These are phyloP conservation scores for Panurus biarmicus DNA, from an alignment of 2,113 vertebrate species.

Conservation along the genomic window DNA sequence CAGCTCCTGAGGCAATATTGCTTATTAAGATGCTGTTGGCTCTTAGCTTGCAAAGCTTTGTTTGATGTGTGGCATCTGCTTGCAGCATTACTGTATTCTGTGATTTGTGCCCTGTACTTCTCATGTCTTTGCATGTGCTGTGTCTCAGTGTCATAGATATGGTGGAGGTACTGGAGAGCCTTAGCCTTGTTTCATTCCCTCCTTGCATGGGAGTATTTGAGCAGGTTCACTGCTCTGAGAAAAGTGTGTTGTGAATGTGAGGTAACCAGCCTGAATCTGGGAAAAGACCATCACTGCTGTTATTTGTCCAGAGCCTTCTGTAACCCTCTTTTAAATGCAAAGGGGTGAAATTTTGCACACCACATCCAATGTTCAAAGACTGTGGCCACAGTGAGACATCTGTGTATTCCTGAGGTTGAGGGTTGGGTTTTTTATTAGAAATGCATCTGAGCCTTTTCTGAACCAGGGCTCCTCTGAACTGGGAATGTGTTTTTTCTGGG, in stretches of 20 bases:
- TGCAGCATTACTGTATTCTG: constrained; percentile 46
- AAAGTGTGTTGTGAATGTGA: neutral
- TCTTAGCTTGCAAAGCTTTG: constrained; percentile 28
- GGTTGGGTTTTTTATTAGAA: neutral
- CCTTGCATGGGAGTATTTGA: neutral
- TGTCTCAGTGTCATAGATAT: constrained; percentile 6
- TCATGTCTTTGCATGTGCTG: constrained; percentile 35
- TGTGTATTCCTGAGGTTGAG: neutral
- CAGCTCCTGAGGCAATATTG: neutral
- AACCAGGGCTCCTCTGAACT: neutral
- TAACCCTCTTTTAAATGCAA: neutral
- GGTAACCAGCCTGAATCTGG: neutral
- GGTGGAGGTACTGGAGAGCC: neutral
- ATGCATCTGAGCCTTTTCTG: neutral
- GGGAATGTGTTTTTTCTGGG: neutral
- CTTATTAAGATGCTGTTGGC: neutral
- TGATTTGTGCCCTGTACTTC: constrained; percentile 45
- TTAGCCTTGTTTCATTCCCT: neutral
- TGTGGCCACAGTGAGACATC: neutral
- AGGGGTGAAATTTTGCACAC: neutral
- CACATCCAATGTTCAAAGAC: neutral
- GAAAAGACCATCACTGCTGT: neutral
- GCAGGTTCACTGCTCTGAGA: neutral
- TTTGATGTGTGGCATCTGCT: constrained; percentile 49
- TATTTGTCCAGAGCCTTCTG: neutral